Evolutionary conservation across 2,797 vertebrate genomes (phyloP).

Genomic region (Rhinella marina): DNA sequence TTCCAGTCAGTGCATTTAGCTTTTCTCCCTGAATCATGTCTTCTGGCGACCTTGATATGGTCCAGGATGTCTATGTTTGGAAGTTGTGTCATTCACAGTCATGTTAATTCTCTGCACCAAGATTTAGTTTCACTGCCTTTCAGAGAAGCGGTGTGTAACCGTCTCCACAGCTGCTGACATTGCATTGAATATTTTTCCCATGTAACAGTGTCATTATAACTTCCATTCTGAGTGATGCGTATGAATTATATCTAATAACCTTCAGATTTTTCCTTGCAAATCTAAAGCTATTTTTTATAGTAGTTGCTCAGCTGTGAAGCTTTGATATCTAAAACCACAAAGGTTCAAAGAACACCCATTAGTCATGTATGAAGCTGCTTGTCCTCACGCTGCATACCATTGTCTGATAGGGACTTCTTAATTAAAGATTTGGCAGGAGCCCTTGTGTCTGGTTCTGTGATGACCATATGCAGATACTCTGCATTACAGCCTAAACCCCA

Average conservation of each 20-base stretch:
- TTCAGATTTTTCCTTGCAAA: conserved; percentile 15
- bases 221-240: not conserved
- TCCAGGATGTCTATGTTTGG: conserved; percentile 51
- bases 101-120: conserved; percentile 41
- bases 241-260: conserved; percentile 2
- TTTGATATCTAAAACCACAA: conserved; percentile 59
- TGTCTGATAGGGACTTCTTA: conserved; percentile 54
- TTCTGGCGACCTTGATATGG: conserved; percentile 33
- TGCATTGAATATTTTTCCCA: not conserved
- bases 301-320: conserved; percentile 35
- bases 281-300: conserved; percentile 16
- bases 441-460: conserved; percentile 45
- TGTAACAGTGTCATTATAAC: not conserved
- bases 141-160: conserved; percentile 8
- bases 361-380: conserved; percentile 55
- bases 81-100: conserved; percentile 37
- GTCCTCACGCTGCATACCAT: conserved; percentile 56
- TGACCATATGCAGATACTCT: conserved; percentile 49
- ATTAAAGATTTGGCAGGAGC: conserved; percentile 61
- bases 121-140: conserved; percentile 43
- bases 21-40: not conserved
- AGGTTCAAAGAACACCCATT: conserved; percentile 57
- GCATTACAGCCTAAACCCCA: conserved; percentile 35
- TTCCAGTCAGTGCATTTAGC: no score
- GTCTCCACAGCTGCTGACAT: conserved; percentile 43